These are phyloP conservation scores for Pandemis cinnamomeana DNA, from an alignment of 2,888 invertebrate genomes.

Conservation along the genomic window DNA sequence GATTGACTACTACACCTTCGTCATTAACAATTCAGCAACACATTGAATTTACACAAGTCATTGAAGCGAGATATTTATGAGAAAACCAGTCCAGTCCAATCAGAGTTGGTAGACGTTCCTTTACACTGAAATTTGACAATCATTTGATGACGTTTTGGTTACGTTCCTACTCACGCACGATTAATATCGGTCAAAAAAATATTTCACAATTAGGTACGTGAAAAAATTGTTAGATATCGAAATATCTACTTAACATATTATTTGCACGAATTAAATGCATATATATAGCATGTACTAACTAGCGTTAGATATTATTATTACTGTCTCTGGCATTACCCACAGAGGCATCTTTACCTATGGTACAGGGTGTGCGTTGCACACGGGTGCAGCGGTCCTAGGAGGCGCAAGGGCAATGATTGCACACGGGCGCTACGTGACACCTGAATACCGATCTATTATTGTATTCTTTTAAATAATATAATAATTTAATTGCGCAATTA, in stretches of 20 bases:
- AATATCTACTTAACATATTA: too few species aligned
- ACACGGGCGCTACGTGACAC: too few species aligned
- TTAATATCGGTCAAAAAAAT: neutral
- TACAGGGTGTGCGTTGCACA: too few species aligned
- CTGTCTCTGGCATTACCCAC: too few species aligned
- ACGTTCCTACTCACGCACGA: conserved; percentile 36
- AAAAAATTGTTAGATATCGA: neutral
- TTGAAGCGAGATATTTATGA: conserved; percentile 60
- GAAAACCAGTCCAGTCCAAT: conserved; percentile 58
- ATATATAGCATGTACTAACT: too few species aligned
- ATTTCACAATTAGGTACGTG: neutral
- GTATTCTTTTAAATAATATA: too few species aligned
- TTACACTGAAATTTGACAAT: conserved; percentile 59
- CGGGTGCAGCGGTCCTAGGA: too few species aligned
- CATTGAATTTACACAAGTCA: conserved; percentile 81
- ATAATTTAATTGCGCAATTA: too few species aligned
- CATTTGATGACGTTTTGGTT: conserved; percentile 40
- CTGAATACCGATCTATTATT: too few species aligned
- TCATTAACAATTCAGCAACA: conserved; percentile 63
- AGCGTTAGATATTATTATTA: too few species aligned
- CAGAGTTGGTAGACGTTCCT: conserved; percentile 56
- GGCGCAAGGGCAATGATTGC: too few species aligned
- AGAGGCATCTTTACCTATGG: too few species aligned
- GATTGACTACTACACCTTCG: conserved; percentile 55
- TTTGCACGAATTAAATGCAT: neutral